Evolutionary conservation across 2,113 vertebrate genomes (phyloP), one percentile per base, ranked within the genome.

Genomic region (Xiphophorus hellerii): DNA sequence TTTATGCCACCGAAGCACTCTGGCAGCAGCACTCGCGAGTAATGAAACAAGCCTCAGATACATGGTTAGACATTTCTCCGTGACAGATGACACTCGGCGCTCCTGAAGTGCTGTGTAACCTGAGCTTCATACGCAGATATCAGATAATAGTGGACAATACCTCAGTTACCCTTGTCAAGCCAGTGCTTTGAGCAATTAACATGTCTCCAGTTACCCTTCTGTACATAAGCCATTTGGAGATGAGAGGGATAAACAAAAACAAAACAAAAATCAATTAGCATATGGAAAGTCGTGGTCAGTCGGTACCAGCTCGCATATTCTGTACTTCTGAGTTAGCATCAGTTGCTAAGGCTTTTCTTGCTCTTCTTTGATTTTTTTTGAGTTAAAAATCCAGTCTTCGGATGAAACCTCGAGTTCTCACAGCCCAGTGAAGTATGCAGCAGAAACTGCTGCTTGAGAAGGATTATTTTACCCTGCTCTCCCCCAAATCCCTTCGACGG

Each of bases 71-170:
- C 89, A 76, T 65, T 70, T 58, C 70, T 68, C 62, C 72, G 29
- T 68, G 63, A 85, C 88, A 88, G 87, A 92, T 90, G 91, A 89
- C 92, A 94, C 85, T 87, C 84, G 89, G 92, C 91, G 90, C 87
- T 93, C 86, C 74, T 87, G 79, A 92, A 93, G 91, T 92, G 83
- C 84, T 77, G 76, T 74, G 89, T 88, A 94, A 94, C 91, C 82
- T 74, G 91, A 94, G 91, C 88, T 88, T 84, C 84, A 90, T 89
- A 87, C 87, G 83, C 69, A 92, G 90, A 77, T 89, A 93, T 91
- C 91, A 92, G 90, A 93, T 94, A 89, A 90, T 74, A 70, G 80
- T 90, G 78, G 78, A 85, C 67, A 84, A 91, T 85, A 83, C 85
- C 85, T 76, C 79, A 79, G 85, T 93, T 93, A 90, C 89, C 74